A percentile compares a stretch with the other conserved stretches of the same genome.
These are phyloP conservation scores for Siniperca undulata DNA, from an alignment of 2,797 vertebrate species.

Conservation along the genomic window DNA sequence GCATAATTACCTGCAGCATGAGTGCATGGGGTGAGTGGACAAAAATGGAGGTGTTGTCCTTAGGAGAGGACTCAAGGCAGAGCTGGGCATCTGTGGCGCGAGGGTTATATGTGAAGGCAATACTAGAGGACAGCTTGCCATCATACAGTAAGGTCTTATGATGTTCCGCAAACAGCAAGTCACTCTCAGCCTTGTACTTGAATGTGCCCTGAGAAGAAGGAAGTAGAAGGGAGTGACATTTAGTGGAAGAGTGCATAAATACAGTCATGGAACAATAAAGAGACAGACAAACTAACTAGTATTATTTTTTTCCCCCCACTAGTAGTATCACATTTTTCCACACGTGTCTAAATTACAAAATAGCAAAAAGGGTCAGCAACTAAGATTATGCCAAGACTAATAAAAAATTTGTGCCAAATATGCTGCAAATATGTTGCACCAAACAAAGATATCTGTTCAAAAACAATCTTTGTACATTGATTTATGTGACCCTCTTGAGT, in stretches of 20 bases:
- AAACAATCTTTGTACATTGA: not conserved
- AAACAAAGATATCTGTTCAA: too few species aligned
- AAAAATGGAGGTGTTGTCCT: slow-evolving; percentile 96
- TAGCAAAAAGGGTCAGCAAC: not conserved
- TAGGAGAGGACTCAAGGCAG: slow-evolving; percentile 98
- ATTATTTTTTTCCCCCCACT: not conserved
- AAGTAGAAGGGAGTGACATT: not conserved
- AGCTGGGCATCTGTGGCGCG: slow-evolving; percentile 98
- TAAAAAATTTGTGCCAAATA: not conserved
- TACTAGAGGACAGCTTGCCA: slow-evolving; percentile 93
- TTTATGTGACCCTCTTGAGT: not conserved
- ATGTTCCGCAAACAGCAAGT: slow-evolving; percentile 95
- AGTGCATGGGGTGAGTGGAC: slow-evolving; percentile 98
- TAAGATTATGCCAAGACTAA: not conserved
- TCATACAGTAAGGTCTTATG: slow-evolving; percentile 96
- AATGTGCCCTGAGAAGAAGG: slow-evolving; percentile 90
- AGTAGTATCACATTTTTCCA: not conserved
- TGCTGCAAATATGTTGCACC: not conserved
- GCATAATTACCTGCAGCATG: slow-evolving; percentile 95
- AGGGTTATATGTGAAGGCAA: slow-evolving; percentile 97
- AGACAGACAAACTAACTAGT: not conserved
- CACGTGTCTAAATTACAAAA: not conserved
- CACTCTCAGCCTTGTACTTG: slow-evolving; percentile 98
- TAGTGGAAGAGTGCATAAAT: not conserved
- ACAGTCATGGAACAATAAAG: not conserved